phyloP scores from a whole-genome alignment of 1,140 invertebrate genomes.

The Brachionus rubens region DNA sequence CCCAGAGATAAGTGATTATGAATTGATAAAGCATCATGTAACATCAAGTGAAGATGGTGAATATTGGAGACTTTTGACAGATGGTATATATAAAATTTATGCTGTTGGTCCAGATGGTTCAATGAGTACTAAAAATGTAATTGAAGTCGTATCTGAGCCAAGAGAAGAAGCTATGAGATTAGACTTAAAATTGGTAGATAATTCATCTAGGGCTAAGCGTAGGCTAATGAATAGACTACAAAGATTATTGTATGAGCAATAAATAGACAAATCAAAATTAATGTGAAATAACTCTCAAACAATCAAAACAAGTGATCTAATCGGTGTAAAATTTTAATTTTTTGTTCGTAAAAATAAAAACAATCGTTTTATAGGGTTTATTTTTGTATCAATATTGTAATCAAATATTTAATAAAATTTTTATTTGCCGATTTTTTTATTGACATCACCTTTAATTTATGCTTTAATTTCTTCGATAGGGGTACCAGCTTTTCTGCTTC shows the following conservation, averaged over 20 bases:
- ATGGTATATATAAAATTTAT: conserved; percentile 70
- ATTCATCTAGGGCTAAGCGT: not conserved
- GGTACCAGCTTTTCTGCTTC: too few species aligned
- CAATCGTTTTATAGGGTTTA: too few species aligned
- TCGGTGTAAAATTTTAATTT: too few species aligned
- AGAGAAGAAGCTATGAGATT: not conserved
- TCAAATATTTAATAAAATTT: too few species aligned
- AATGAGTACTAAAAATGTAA: not conserved
- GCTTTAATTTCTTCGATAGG: too few species aligned
- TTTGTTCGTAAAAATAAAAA: too few species aligned
- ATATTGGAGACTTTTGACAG: conserved; percentile 83
- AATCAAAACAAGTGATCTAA: too few species aligned
- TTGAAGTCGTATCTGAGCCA: not conserved
- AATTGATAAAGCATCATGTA: conserved; percentile 40
- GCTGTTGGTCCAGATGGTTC: conserved; percentile 13
- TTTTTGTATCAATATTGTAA: too few species aligned
- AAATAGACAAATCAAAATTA: too few species aligned
- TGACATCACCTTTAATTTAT: too few species aligned
- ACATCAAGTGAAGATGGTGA: conserved; percentile 68
- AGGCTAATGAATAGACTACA: not conserved
- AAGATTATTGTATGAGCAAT: not conserved
- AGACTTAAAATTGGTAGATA: not conserved
- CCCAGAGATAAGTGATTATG: not conserved
- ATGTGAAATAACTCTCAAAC: too few species aligned
- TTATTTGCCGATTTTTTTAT: too few species aligned